A percentile compares a stretch with the other conserved stretches of the same genome.
phyloP scores from a whole-genome alignment of 2,113 vertebrate species.

The Cyanoderma ruficeps region DNA sequence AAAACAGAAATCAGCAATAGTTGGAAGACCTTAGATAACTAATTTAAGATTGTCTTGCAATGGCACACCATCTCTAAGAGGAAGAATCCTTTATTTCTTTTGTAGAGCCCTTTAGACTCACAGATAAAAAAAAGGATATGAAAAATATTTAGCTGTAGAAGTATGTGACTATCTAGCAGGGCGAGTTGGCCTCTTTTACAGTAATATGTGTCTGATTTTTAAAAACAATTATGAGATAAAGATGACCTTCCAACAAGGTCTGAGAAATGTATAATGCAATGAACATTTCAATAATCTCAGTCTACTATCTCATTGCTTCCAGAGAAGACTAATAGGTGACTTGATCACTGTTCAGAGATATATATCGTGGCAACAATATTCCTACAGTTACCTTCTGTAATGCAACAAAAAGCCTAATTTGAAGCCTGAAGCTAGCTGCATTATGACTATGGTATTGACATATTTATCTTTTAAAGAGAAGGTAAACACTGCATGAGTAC shows the following conservation, averaged over 20 bases:
- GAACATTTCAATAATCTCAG: neutral
- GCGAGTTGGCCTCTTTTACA: rapidly evolving
- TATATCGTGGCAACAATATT: neutral
- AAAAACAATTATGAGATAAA: neutral
- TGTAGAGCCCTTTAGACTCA: neutral
- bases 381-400: neutral
- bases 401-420: neutral
- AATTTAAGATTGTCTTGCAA: neutral
- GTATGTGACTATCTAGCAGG: neutral
- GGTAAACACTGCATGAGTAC: neutral
- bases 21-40: neutral
- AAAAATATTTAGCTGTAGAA: neutral
- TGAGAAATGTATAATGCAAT: neutral
- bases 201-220: neutral
- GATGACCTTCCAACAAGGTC: neutral
- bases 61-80: neutral
- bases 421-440: neutral
- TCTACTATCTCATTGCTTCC: neutral
- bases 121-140: neutral
- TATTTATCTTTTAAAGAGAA: neutral
- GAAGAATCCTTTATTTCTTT: neutral
- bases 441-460: neutral
- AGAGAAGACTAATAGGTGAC: neutral
- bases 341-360: neutral
- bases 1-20: neutral